A percentile compares a stretch with the other conserved stretches of the same genome.
Evolutionary conservation across 2,888 invertebrate species (phyloP).

Genomic region (Deladenus siricidicola): DNA sequence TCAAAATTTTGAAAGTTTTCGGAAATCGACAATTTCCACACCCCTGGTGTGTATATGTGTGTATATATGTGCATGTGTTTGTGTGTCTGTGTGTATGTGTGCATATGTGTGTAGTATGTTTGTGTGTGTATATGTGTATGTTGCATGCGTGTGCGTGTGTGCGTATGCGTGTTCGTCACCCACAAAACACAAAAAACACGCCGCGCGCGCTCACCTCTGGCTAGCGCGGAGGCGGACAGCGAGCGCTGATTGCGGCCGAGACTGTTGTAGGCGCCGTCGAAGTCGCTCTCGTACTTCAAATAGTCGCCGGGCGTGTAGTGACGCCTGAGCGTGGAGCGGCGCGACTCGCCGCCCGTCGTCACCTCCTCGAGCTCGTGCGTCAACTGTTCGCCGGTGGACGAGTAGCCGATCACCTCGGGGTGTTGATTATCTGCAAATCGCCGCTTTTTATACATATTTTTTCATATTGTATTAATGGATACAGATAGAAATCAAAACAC

Average conservation of each 20-base stretch:
- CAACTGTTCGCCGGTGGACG: slow-evolving; percentile 48
- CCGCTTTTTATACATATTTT: not conserved
- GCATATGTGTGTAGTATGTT: too few relatives aligned
- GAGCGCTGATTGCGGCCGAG: slow-evolving; percentile 46
- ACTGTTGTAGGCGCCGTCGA: slow-evolving; percentile 46
- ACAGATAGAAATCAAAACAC: too few relatives aligned
- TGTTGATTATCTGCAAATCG: slow-evolving; percentile 49
- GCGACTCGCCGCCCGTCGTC: slow-evolving; percentile 30
- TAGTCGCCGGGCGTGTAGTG: slow-evolving; percentile 54
- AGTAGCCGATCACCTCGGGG: slow-evolving; percentile 37
- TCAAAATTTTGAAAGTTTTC: too few relatives aligned
- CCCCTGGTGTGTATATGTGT: too few relatives aligned
- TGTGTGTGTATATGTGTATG: too few relatives aligned
- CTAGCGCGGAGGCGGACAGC: slow-evolving; percentile 51
- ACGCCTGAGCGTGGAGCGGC: slow-evolving; percentile 48
- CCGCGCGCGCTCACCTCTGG: slow-evolving; percentile 49
- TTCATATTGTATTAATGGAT: too few relatives aligned
- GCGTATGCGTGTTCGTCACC: too few relatives aligned
- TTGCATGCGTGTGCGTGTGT: too few relatives aligned
- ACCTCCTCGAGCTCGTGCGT: slow-evolving; percentile 52
- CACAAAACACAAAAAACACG: too few relatives aligned
- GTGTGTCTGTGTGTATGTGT: too few relatives aligned
- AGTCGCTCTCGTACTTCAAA: slow-evolving; percentile 49
- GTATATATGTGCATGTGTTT: too few relatives aligned
- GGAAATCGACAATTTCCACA: too few relatives aligned